Percentiles rank a stretch among this genome's conserved stretches.
Evolutionary conservation across 2,113 vertebrate genomes (phyloP).

Genomic region (Aix galericulata): DNA sequence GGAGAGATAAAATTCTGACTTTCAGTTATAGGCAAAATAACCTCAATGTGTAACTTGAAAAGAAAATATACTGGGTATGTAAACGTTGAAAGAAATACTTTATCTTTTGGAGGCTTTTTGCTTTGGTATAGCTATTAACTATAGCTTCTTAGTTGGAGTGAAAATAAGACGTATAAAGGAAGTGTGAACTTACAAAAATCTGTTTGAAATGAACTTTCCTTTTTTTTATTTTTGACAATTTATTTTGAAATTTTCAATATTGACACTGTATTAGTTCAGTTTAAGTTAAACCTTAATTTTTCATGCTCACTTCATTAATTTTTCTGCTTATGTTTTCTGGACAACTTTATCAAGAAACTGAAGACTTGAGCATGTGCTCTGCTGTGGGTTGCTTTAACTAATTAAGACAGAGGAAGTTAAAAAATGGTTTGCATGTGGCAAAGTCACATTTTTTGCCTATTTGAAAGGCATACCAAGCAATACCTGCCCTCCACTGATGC

Average conservation of each 20-base stretch:
- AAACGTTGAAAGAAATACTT: not conserved
- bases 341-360: not conserved
- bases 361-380: not conserved
- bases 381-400: not conserved
- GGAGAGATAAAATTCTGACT: not conserved
- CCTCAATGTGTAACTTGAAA: not conserved
- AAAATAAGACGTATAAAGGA: not conserved
- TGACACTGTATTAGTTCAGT: not conserved
- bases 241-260: not conserved
- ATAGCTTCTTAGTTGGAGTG: not conserved
- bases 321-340: not conserved
- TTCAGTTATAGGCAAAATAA: not conserved
- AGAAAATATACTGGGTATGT: not conserved
- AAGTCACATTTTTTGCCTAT: not conserved
- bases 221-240: no score
- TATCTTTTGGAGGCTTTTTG: not conserved
- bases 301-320: not conserved
- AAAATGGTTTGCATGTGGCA: not conserved
- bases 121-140: not conserved
- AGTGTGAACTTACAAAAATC: not conserved
- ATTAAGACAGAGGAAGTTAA: not conserved
- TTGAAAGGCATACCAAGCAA: not conserved
- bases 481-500: not conserved
- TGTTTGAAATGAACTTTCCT: not conserved
- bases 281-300: not conserved